Base-by-base conservation (phyloP, 1,140 invertebrate genomes). In the Drosophila prosaltans region DNA sequence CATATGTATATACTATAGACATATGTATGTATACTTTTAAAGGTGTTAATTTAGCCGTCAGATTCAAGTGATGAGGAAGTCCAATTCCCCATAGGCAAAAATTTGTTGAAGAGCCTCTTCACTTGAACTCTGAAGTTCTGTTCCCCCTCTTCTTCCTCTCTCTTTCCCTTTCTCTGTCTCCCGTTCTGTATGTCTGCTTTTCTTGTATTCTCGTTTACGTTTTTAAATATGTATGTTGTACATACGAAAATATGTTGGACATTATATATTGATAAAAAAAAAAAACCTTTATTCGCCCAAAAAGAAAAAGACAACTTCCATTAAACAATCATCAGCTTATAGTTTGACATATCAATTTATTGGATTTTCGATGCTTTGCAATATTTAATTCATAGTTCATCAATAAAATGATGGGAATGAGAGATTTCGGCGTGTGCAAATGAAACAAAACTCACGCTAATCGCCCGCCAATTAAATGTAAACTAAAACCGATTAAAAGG, bases 41-140 rank as follows among this genome's bases (percentile, higher is more conserved):
- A 88, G 84, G 84, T 89, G 84, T 89, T 83, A 89, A 84, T 88
- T 83, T 80, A 58, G 57, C 32, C 58, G 55, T 51, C 30, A 61
- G 24, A 1, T 51, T 60, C 7, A 59, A 59, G 57, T 59, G 57
- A 39, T 59, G 57, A 59, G 57, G 57, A 59, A 59, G 57, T 59
- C 11, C 45, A 51, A 51, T 51, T 51, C 21, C 8, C 45, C 32
- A 39, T 59, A 39, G 55, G 55, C 55, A n/a, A 26, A 51, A 51
- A 26, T 51, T 51, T 26, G 4, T 51, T 51, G 2, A 51, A 51
- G 45, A 26, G 9, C 2, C 45, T 51, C 45, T 51, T 51, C 45
- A 51, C 26, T 26, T 51, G 24, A 51, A 24, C 21, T 51, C 8
- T 51, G 24, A 51, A 51, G 45, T 51, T 51, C 24, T 51, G 45